Evolutionary conservation across 2,888 invertebrate genomes (phyloP), one percentile per base, ranked within the genome.

Genomic region (Drosophila falleni): DNA sequence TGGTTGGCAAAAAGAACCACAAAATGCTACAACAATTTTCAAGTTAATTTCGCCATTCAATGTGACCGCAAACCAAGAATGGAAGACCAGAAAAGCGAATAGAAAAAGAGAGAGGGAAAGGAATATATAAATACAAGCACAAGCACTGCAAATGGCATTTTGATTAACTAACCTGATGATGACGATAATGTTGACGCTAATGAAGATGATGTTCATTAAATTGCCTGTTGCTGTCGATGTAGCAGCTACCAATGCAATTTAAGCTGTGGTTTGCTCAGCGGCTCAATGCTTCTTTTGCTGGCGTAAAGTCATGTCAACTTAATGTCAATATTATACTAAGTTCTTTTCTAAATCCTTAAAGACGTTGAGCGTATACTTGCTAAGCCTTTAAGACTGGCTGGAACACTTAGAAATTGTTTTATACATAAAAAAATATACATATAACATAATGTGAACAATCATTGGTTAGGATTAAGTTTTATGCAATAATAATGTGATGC

Each of bases 21-120:
- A 84, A 78, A 83, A 74, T 81, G 74, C 53, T 50, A 63, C 44
- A 83, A 71, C 62, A 73, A 76, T 76, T 78, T 86, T 54, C 68
- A 69, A 78, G 72, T 68, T 74, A 70, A 74, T 85, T 82, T 74
- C 53, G 56, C 55, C 54, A 61, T 58, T 64, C 61, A 49, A 42
- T 56, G 61, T 54, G 59, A 49, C n/a, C 49, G 15, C 47, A 16
- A 15, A 10, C n/a, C n/a, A 33, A 44, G 42, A 55, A 55, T 44
- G 23, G 5, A 19, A 44, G 3, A 33, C 19, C 33, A 44, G 33
- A 19, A 44, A 56, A 44, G 35, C 44, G 44, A 56, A 31, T 31
- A 15, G 35, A 26, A 6, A 11, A 3, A 47, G 26, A 26, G 16
- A 41, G 39, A 19, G 10, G 39, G 5, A 56, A 11, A 35, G 35